These are phyloP conservation scores for Luperina nickerlii DNA, from an alignment of 2,888 invertebrate species.

Conservation along the genomic window DNA sequence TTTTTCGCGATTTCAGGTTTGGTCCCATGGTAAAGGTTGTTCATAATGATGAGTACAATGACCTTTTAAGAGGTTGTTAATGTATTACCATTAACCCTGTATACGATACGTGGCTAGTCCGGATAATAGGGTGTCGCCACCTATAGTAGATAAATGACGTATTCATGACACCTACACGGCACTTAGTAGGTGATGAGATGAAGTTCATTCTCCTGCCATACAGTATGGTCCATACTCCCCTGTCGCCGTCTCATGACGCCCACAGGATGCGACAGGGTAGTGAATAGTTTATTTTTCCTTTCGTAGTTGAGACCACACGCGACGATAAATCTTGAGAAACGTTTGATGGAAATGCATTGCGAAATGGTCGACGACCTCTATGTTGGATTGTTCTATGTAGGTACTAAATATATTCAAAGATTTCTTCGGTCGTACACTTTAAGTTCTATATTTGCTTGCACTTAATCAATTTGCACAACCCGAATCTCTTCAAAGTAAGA, in stretches of 20 bases:
- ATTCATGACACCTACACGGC: background rate
- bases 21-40: no score
- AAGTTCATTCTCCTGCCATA: background rate
- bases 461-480: no score
- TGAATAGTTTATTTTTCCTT: conserved; percentile 25
- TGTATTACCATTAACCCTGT: no score
- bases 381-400: background rate
- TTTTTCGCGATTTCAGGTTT: no score
- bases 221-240: background rate
- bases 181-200: background rate
- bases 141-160: background rate
- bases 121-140: background rate
- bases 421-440: background rate
- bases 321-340: conserved; percentile 41
- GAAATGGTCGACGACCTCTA: conserved; percentile 2
- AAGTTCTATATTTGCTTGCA: background rate
- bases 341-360: conserved; percentile 19
- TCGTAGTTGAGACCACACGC: background rate
- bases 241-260: background rate
- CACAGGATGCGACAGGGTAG: background rate
- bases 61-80: no score
- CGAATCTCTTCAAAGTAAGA: no score
- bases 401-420: background rate
- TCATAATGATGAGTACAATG: no score
- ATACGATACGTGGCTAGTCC: no score